These are phyloP conservation scores for Vollenhovia emeryi DNA, from an alignment of 1,140 invertebrate species.

Conservation along the genomic window DNA sequence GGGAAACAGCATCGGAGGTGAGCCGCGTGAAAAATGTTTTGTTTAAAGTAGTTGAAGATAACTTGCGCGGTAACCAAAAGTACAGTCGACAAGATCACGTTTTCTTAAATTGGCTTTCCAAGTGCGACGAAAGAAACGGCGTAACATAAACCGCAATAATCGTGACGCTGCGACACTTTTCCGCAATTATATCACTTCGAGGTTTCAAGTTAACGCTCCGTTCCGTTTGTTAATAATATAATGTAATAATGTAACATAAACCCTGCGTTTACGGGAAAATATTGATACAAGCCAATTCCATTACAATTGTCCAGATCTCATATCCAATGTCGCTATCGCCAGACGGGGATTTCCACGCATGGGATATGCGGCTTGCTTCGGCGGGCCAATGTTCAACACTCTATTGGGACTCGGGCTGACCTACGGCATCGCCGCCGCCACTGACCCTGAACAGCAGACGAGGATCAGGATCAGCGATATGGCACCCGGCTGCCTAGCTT, in stretches of 20 bases:
- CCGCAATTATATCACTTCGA: background rate
- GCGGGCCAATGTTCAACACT: conserved; percentile 90
- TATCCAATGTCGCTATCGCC: conserved; percentile 89
- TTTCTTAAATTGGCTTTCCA: background rate
- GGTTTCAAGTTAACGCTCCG: background rate
- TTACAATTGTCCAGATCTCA: conserved; percentile 87
- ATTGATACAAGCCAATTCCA: background rate
- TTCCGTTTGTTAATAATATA: background rate
- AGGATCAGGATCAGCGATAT: conserved; percentile 80
- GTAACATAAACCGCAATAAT: background rate
- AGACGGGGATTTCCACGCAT: conserved; percentile 88
- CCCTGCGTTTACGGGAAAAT: background rate
- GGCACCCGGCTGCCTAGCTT: conserved; percentile 81
- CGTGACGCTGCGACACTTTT: background rate
- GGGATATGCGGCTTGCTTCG: conserved; percentile 90
- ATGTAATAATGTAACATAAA: background rate
- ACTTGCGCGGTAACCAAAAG: background rate
- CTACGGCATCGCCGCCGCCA: conserved; percentile 72
- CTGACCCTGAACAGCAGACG: conserved; percentile 65
- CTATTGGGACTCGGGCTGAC: conserved; percentile 82
- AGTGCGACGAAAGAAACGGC: background rate
- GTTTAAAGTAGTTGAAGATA: background rate
- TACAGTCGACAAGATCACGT: background rate
- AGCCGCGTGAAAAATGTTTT: conserved; percentile 68
- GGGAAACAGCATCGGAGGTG: conserved; percentile 90